Evolutionary conservation across 2,888 invertebrate genomes (phyloP).

Genomic region (Tethea ocularis): DNA sequence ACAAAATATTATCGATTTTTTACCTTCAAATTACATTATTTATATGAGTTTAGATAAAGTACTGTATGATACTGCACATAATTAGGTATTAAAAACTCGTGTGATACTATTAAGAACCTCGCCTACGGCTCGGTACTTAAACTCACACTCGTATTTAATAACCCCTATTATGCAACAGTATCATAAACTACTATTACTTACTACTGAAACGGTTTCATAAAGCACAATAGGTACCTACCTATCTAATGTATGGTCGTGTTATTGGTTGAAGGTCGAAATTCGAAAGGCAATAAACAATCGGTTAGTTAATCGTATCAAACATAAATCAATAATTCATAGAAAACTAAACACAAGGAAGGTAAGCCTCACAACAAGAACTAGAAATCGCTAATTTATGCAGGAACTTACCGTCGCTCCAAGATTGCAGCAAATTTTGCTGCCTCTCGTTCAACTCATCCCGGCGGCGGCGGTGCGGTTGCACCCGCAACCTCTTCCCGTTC

Average conservation of each 20-base stretch:
- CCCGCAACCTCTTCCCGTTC: slow-evolving; percentile 63
- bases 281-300: neutral
- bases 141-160: no score
- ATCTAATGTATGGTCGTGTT: neutral
- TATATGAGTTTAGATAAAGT: no score
- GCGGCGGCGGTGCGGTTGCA: slow-evolving; percentile 69
- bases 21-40: no score
- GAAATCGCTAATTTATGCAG: slow-evolving; percentile 14
- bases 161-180: no score
- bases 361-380: neutral
- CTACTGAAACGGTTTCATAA: neutral
- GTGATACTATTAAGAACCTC: no score
- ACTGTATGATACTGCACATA: no score
- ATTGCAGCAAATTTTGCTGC: slow-evolving; percentile 69
- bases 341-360: neutral
- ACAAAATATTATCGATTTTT: no score
- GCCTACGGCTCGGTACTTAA: no score
- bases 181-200: no score
- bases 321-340: neutral
- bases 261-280: neutral
- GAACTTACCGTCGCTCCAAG: slow-evolving; percentile 76
- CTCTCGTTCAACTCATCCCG: slow-evolving; percentile 70
- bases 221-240: neutral
- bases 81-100: no score
- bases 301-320: neutral